Evolutionary conservation across 2,113 vertebrate genomes (phyloP).

Genomic region (Coturnix japonica): DNA sequence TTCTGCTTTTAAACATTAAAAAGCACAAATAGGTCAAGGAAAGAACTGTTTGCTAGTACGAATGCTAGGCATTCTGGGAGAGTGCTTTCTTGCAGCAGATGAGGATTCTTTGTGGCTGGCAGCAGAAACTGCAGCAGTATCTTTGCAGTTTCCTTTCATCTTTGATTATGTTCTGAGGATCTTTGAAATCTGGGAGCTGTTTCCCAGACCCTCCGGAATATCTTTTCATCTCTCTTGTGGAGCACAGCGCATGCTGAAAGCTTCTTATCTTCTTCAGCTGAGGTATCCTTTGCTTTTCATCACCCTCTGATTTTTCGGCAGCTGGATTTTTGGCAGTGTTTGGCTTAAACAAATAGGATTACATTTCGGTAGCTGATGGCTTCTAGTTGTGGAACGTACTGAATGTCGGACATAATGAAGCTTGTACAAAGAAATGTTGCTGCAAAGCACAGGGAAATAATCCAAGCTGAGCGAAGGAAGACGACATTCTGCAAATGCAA

Average conservation of each 20-base stretch:
- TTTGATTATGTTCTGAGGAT: slow-evolving; percentile 75
- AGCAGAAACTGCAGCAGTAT: slow-evolving; percentile 83
- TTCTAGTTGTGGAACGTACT: slow-evolving; percentile 57
- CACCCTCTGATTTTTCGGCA: slow-evolving; percentile 60
- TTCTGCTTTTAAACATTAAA: slow-evolving; percentile 65
- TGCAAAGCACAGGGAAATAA: slow-evolving; percentile 60
- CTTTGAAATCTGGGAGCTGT: slow-evolving; percentile 52
- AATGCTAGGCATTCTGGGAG: slow-evolving; percentile 82
- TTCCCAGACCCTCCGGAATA: slow-evolving; percentile 43
- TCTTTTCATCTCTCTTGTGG: slow-evolving; percentile 39
- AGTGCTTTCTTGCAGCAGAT: slow-evolving; percentile 78
- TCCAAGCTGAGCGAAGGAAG: slow-evolving; percentile 66
- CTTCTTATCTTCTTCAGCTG: slow-evolving; percentile 1
- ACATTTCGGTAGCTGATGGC: slow-evolving; percentile 66
- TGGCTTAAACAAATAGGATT: slow-evolving; percentile 68
- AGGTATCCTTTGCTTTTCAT: slow-evolving; percentile 66
- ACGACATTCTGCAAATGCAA: slow-evolving; percentile 72
- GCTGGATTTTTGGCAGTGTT: slow-evolving; percentile 72
- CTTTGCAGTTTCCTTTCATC: slow-evolving; percentile 77
- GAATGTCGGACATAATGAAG: slow-evolving; percentile 69
- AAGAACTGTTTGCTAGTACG: slow-evolving; percentile 73
- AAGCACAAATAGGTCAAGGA: slow-evolving; percentile 80
- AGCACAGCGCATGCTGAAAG: slow-evolving; percentile 35
- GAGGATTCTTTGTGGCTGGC: slow-evolving; percentile 80
- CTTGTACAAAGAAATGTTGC: slow-evolving; percentile 64